Percentiles rank a stretch among this genome's conserved stretches.
Evolutionary conservation across 2,113 vertebrate genomes (phyloP).

Genomic region (Nettapus auritus): DNA sequence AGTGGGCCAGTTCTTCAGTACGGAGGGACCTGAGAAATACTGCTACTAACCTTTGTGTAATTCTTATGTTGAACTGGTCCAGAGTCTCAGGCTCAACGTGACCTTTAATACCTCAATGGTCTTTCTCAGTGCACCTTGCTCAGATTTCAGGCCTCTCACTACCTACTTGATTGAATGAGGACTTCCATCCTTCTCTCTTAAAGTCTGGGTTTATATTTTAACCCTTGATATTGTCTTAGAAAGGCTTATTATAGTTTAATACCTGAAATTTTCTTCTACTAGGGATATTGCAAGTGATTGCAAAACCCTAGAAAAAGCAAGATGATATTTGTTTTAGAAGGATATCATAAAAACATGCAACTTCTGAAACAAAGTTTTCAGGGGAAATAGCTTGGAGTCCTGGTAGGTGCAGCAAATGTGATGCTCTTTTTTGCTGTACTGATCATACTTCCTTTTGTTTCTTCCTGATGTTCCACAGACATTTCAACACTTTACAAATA

Average conservation of each 20-base stretch:
- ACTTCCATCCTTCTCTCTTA: not conserved
- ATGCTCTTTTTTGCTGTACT: not conserved
- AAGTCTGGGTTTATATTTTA: not conserved
- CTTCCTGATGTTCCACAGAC: not conserved
- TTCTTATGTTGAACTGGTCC: not conserved
- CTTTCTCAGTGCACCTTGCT: not conserved
- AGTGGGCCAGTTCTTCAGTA: not conserved
- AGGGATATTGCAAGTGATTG: not conserved
- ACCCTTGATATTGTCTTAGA: not conserved
- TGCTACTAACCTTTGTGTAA: not conserved
- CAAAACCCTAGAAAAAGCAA: not conserved
- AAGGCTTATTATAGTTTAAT: not conserved
- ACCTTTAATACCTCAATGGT: not conserved
- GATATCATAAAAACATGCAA: too few species aligned
- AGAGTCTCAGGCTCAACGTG: not conserved
- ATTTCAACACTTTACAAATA: not conserved
- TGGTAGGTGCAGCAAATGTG: not conserved
- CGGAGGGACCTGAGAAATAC: not conserved
- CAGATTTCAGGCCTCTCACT: not conserved
- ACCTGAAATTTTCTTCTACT: not conserved
- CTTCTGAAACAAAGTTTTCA: not conserved
- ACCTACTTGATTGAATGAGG: not conserved
- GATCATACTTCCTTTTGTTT: not conserved
- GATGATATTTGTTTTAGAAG: not conserved
- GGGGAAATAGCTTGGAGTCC: not conserved